Base-by-base conservation (phyloP, 2,113 vertebrate species). In the Pseudolaguvia tuberculata region DNA sequence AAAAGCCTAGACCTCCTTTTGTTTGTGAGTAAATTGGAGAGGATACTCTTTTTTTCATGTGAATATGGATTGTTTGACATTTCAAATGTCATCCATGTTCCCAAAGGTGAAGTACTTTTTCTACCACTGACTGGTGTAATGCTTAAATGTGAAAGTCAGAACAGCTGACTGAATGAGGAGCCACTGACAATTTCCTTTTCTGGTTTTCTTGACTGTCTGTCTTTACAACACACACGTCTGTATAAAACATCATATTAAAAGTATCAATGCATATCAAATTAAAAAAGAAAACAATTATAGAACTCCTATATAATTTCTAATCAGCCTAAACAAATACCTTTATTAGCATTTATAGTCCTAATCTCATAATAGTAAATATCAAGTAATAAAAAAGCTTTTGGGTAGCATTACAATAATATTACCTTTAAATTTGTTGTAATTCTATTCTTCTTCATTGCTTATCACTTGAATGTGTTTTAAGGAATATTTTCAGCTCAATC, bases 21-120 rank as follows among this genome's bases (percentile, higher is more conserved):
- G 35, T 66, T 74, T 66, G 50, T 65, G 21, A 73, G 31, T 47
- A 66, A 65, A 55, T 45, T 74, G 61, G 17, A 50, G 72, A 53
- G 47, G 58, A 61, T 50, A 23, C n/a, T 63, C 2, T 72, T 50
- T 58, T 59, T 63, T 42, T n/a, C 2, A 59, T 50, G 50, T 3
- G 58, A 63, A 73, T 74, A 65, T 75, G 31, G 53, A 66, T 74
- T 74, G 59, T 65, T 74, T 65, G 72, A 62, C 72, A 74, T 74
- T 74, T 74, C 10, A 74, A 74, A 66, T 66, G 72, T 75, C 72
- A 56, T 69, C 39, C 55, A 39, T 25, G 27, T 29, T 67, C 59
- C 72, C 67, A 56, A 57, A 14, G 51, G 56, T 23, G 35, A 47
- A 57, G 35, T 67, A 27, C 47, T n/a, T 56, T 56, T 65, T 70